Percentiles rank a stretch among this genome's conserved stretches.
Conservation (phyloP, 2,797 vertebrate species). For the Galago senegalensis region DNA sequence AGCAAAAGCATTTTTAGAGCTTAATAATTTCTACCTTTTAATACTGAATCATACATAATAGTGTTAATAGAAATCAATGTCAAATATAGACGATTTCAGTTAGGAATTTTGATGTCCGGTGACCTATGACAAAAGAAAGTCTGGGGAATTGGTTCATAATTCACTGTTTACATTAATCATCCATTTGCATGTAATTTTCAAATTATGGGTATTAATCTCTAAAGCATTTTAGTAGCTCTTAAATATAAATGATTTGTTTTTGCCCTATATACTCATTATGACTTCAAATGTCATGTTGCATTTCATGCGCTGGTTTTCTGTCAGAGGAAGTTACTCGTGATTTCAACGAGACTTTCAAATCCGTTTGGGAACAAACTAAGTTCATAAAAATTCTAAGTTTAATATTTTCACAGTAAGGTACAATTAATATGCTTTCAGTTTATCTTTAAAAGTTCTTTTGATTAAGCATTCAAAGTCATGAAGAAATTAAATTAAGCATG, state of each 20-base stretch:
- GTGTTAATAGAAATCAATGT: neutral
- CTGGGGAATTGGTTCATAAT: constrained; percentile 12
- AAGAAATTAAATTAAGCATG: constrained; percentile 73
- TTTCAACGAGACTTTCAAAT: constrained; percentile 28
- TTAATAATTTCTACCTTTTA: constrained; percentile 31
- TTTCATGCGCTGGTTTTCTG: constrained; percentile 20
- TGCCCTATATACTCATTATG: neutral
- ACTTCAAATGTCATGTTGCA: neutral
- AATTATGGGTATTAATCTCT: constrained; percentile 11
- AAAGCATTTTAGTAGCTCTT: neutral
- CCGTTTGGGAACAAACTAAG: neutral
- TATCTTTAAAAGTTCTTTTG: constrained; percentile 50
- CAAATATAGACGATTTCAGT: constrained; percentile 38
- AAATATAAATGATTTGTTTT: constrained; percentile 53
- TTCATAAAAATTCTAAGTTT: neutral
- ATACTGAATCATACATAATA: neutral
- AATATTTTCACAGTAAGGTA: constrained; percentile 43
- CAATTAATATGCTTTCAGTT: constrained; percentile 55
- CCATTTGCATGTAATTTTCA: neutral
- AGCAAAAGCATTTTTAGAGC: neutral
- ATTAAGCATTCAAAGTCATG: constrained; percentile 68
- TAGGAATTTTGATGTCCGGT: neutral
- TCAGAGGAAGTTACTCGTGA: neutral
- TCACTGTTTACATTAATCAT: constrained; percentile 2
- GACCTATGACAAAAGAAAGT: neutral